These are phyloP conservation scores for Varecia variegata DNA, from an alignment of 2,797 vertebrate species.

Conservation along the genomic window DNA sequence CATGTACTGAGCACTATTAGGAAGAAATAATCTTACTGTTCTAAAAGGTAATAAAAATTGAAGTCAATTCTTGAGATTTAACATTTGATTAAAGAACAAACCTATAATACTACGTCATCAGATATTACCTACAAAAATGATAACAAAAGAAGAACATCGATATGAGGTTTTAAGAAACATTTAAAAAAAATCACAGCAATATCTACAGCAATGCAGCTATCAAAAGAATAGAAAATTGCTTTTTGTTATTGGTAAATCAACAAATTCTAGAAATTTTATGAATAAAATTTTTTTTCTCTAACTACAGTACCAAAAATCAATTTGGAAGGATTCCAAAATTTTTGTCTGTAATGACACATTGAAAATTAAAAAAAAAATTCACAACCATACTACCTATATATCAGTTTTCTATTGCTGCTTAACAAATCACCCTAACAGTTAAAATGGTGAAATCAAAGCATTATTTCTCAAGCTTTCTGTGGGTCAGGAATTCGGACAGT, in stretches of 20 bases:
- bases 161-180: neutral
- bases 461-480: neutral
- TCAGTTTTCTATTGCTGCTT: neutral
- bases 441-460: neutral
- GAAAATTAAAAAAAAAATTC: neutral
- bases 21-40: neutral
- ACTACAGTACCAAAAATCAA: neutral
- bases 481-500: neutral
- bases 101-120: neutral
- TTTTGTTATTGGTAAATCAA: neutral
- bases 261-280: neutral
- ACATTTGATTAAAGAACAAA: neutral
- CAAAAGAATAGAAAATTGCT: neutral
- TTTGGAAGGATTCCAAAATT: neutral
- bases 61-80: neutral
- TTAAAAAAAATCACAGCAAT: neutral
- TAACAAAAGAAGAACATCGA: neutral
- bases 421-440: neutral
- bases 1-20: neutral
- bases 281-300: neutral
- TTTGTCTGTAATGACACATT: neutral
- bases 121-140: neutral
- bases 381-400: neutral
- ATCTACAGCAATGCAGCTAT: neutral
- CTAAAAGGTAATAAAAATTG: neutral